Evolutionary conservation across 2,797 vertebrate species (phyloP).

Genomic region (Neosilurus hyrtlii): DNA sequence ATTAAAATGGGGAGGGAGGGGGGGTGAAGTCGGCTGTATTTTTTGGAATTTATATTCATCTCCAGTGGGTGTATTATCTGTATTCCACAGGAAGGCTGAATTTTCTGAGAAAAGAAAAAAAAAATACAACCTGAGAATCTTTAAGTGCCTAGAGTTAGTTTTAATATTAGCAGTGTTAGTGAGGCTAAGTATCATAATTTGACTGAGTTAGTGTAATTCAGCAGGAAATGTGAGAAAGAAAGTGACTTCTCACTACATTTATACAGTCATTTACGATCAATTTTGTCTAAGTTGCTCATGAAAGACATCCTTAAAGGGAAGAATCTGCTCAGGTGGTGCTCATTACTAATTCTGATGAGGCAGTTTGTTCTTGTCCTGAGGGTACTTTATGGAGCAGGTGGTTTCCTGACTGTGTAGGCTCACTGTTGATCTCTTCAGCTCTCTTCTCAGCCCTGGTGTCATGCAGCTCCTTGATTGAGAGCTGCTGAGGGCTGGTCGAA

Average conservation of each 20-base stretch:
- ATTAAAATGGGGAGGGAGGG: not conserved
- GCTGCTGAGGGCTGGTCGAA: conserved; percentile 10
- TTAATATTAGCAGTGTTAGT: not conserved
- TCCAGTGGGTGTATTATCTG: not conserved
- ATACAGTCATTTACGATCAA: not conserved
- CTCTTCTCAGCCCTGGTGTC: not conserved
- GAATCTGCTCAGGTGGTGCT: not conserved
- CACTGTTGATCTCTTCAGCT: conserved; percentile 28
- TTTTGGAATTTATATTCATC: not conserved
- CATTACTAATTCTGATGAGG: not conserved
- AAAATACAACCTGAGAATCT: not conserved
- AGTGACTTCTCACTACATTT: not conserved
- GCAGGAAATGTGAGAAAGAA: not conserved
- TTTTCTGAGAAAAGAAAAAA: not conserved
- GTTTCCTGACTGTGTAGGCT: conserved; percentile 8
- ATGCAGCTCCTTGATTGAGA: conserved; percentile 18
- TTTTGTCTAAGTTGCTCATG: not conserved
- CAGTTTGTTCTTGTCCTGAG: not conserved
- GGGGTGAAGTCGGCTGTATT: not conserved
- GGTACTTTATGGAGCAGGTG: conserved; percentile 11
- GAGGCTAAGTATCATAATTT: not conserved
- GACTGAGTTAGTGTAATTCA: not conserved
- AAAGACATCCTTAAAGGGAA: not conserved
- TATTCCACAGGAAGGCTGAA: not conserved
- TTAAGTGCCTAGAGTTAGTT: not conserved